Evolutionary conservation across 2,888 invertebrate species (phyloP), one percentile per base, ranked within the genome.

Genomic region (Drosophila kokeensis): DNA sequence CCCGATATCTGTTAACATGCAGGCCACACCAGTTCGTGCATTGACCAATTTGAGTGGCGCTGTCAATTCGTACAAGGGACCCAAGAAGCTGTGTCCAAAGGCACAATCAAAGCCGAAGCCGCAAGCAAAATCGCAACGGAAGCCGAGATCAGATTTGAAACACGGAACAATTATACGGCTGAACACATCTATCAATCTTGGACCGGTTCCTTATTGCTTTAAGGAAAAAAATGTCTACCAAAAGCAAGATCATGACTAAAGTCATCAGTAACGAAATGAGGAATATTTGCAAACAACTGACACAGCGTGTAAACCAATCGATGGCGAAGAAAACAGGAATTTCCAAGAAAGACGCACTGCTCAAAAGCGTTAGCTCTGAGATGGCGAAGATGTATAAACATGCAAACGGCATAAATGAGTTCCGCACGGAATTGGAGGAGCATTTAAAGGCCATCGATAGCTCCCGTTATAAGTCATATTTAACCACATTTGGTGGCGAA

Each of bases 251-350:
- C 11, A 29, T 55, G 38, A n/a, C 38, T 13, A 55, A 55, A 5
- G 38, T 38, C n/a, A 18, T 55, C 1, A 55, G 32, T 13, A 29
- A 29, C 27, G 38, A 55, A 29, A 38, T 10, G 27, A 13, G 1
- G 29, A 38, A 55, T 13, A 55, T 55, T 29, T 13, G 29, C n/a
- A 38, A 29, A 38, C 13, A 55, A 55, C n/a, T 55, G 38, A 8
- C 27, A 18, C 27, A 55, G 38, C 38, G 13, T 13, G n/a, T 55
- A 13, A n/a, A 38, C 13, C 13, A 29, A 13, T 29, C 38, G 11
- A 13, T 55, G 7, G 29, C 36, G n/a, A 27, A 55, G n/a, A 29
- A 55, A 38, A n/a, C 29, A 4, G 55, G 29, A 4, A 29, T 13
- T 38, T 7, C 38, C 10, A n/a, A 55, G n/a, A 27, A 55, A 38